phyloP scores from a whole-genome alignment of 53 echinoderm and acorn worm species.

The Paelopatides confundens region DNA sequence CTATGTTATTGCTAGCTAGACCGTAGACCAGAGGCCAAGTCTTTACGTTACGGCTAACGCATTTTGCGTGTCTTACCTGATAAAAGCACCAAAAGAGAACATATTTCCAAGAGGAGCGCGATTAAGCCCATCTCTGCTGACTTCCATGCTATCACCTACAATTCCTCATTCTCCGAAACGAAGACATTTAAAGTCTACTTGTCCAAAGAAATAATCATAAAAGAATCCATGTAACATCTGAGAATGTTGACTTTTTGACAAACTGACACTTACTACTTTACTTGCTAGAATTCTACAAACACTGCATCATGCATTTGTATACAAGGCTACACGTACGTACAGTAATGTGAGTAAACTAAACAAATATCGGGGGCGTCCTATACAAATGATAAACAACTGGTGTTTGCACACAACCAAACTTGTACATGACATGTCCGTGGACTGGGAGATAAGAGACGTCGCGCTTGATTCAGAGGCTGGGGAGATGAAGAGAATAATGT shows the following conservation, averaged over 20 bases:
- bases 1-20: no score
- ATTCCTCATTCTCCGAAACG: conserved; percentile 57
- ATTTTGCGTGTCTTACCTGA: conserved; percentile 73
- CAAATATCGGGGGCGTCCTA: background rate
- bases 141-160: conserved; percentile 81
- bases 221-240: background rate
- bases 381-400: background rate
- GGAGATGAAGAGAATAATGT: no score
- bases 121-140: conserved; percentile 86
- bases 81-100: conserved; percentile 79
- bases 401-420: background rate
- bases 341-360: background rate
- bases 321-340: background rate
- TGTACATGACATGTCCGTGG: background rate
- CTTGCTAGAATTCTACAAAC: background rate
- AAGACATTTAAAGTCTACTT: conserved; percentile 42
- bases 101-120: conserved; percentile 74
- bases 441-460: no score
- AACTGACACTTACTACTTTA: background rate
- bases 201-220: background rate
- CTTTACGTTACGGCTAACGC: no score
- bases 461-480: no score
- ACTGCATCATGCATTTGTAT: background rate
- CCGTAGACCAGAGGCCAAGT: no score
- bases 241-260: background rate